Percentiles rank a stretch among this genome's conserved stretches.
phyloP scores from a whole-genome alignment of 2,797 vertebrate genomes.

The Tokudaia tokunoshimensis region DNA sequence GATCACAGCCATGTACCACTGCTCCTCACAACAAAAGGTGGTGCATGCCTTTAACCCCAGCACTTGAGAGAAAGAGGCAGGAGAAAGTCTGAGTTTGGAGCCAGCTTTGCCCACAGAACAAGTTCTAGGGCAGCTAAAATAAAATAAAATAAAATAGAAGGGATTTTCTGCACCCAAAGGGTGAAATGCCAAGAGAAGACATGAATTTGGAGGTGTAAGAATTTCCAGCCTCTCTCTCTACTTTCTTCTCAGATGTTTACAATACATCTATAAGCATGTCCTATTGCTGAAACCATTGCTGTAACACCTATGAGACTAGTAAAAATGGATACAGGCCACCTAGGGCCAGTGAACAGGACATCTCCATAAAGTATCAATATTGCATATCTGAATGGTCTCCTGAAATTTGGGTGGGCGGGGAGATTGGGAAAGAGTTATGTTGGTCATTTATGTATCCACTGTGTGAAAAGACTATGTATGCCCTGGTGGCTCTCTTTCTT shows the following conservation, averaged over 20 bases:
- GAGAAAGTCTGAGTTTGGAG: background rate
- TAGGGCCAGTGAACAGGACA: background rate
- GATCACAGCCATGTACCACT: background rate
- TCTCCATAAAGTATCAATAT: background rate
- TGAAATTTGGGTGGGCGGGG: background rate
- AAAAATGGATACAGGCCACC: background rate
- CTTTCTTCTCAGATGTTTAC: background rate
- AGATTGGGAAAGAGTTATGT: background rate
- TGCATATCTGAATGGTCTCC: background rate
- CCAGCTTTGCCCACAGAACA: background rate
- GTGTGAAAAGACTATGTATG: background rate
- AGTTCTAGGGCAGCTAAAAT: background rate
- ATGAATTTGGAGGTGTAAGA: background rate
- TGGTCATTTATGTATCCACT: background rate
- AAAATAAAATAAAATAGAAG: background rate
- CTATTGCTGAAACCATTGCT: background rate
- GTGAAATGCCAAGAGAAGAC: background rate
- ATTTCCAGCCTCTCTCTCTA: background rate
- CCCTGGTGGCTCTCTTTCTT: background rate
- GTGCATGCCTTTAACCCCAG: background rate
- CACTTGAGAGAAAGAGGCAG: background rate
- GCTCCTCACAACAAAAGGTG: background rate
- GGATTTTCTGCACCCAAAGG: background rate
- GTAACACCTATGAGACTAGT: accelerated
- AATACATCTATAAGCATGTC: background rate